Conservation (phyloP, 2,797 vertebrate genomes). For the Babyrousa celebensis region DNA sequence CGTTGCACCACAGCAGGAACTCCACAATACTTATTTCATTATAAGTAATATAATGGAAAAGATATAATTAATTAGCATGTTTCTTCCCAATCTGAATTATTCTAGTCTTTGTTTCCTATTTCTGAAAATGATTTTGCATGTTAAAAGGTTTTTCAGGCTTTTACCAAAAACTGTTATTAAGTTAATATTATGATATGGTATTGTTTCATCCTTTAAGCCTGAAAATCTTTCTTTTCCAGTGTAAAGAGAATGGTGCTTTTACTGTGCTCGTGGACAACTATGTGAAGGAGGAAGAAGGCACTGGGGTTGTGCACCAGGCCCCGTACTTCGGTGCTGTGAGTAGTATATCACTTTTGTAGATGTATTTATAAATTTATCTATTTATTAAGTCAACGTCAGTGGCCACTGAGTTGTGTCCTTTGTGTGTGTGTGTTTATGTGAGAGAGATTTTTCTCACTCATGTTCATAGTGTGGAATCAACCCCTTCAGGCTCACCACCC, state of each 20-base stretch:
- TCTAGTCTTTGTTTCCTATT: background rate
- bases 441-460: background rate
- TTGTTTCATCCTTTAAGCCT: background rate
- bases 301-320: constrained; percentile 98
- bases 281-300: constrained; percentile 98
- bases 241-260: constrained; percentile 95
- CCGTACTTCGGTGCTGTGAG: constrained; percentile 99
- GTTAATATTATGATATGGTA: background rate
- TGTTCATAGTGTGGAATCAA: background rate
- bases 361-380: background rate
- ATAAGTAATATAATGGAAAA: background rate
- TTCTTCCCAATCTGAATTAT: background rate
- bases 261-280: constrained; percentile 96
- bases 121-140: background rate
- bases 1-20: no score
- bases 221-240: constrained; percentile 90
- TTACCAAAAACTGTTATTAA: background rate
- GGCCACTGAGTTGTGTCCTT: background rate
- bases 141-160: background rate
- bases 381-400: background rate
- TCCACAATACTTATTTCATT: background rate
- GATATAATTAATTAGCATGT: background rate
- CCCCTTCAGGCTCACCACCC: background rate
- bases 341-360: constrained; percentile 77
- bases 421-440: background rate